Base-by-base conservation (phyloP, 2,888 invertebrate genomes). In the Physocephala rufipes region DNA sequence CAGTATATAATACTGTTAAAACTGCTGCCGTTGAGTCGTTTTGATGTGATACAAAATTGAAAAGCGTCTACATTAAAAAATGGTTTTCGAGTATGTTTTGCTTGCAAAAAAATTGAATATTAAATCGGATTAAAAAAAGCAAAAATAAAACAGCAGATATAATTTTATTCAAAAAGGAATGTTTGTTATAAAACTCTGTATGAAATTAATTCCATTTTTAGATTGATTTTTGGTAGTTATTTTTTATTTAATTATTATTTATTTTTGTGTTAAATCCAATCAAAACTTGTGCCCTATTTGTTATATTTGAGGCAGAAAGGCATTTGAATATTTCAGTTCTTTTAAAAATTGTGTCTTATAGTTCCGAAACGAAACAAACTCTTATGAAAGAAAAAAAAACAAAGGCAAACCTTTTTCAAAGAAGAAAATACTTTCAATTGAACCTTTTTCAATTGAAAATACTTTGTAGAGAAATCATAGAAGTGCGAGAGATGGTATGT, bases 251-350 rank as follows among this genome's bases (percentile, higher is more conserved):
- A 45, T 68, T 7, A 43, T 7, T 21, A 21, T 68, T 45, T 61
- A 49, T 68, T 68, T 68, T 62, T 58, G 61, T 51, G 62, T 62
- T 61, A 61, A 62, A 61, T 68, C 36, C 49, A 62, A 67, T n/a
- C 16, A 51, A 36, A 36, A 36, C 36, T 9, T 36, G 4, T 36
- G 36, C 9, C 9, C 36, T 36, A 36, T 36, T 36, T 7, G 4
- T 36, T 36, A 9, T 36, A 36, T 36, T 36, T n/a, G n/a, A n/a
- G n/a, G 26, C 13, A 4, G 45, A 62, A 21, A 51, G 36, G 43
- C 61, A 36, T 67, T 58, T 55, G 53, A 36, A 13, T 16, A 58
- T 45, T 55, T 16, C n/a, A 63, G 36, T 53, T 21, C 24, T 21
- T 47, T 64, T 45, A 61, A 1, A 7, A 13, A 30, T 30, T 30